Percentiles rank a stretch among this genome's conserved stretches.
Evolutionary conservation across 2,888 invertebrate genomes (phyloP).

Genomic region (Dynastes hyllus): DNA sequence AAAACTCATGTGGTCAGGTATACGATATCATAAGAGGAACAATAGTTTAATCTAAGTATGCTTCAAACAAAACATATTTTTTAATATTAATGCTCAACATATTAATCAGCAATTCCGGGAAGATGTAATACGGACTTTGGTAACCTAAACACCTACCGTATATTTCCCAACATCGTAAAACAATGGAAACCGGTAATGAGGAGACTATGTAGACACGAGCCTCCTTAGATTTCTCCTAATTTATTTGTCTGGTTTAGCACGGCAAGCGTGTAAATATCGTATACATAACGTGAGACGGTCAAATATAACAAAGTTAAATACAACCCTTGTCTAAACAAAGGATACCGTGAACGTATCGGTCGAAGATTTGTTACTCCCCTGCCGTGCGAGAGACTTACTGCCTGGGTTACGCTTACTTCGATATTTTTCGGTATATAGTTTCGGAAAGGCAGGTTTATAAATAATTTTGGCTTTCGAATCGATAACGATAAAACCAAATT

Average conservation of each 20-base stretch:
- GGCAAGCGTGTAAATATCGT: constrained; percentile 55
- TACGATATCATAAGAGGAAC: no score
- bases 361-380: constrained; percentile 63
- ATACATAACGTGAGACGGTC: constrained; percentile 64
- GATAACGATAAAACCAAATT: constrained; percentile 34
- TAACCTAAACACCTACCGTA: not conserved
- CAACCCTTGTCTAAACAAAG: constrained; percentile 65
- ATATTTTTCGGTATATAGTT: constrained; percentile 36
- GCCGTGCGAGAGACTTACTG: constrained; percentile 50
- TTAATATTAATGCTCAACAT: no score
- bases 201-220: constrained; percentile 15
- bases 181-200: constrained; percentile 32
- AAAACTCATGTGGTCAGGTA: no score
- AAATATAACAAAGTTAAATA: constrained; percentile 67
- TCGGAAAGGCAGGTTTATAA: constrained; percentile 37
- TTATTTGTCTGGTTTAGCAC: constrained; percentile 62
- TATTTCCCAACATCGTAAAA: not conserved
- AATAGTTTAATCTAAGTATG: no score
- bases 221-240: constrained; percentile 58
- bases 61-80: no score
- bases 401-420: constrained; percentile 29
- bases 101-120: no score
- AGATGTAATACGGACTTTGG: not conserved
- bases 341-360: constrained; percentile 61
- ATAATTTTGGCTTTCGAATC: constrained; percentile 33